A percentile compares a stretch with the other conserved stretches of the same genome.
Evolutionary conservation across 2,797 vertebrate genomes (phyloP).

Genomic region (Artibeus lituratus): DNA sequence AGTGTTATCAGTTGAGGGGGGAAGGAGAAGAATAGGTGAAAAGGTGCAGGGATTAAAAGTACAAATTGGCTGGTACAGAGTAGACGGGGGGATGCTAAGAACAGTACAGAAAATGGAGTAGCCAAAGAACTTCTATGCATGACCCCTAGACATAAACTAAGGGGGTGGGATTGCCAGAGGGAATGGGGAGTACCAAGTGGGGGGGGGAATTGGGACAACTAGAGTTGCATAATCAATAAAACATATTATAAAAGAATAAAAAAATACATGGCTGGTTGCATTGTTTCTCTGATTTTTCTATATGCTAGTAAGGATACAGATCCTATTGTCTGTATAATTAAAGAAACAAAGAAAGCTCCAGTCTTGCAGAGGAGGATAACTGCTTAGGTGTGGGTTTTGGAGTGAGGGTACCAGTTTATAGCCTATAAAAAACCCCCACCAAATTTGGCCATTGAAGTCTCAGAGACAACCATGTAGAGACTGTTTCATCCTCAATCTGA

Average conservation of each 20-base stretch:
- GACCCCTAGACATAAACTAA: no score
- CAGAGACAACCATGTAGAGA: slow-evolving; percentile 1
- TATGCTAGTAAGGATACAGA: slow-evolving; percentile 71
- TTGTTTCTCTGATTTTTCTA: slow-evolving; percentile 73
- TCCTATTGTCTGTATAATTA: slow-evolving; percentile 72
- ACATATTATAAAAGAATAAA: neutral
- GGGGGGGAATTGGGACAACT: no score
- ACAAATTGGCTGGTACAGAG: no score
- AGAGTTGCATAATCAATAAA: no score
- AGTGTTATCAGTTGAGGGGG: no score
- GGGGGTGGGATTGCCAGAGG: no score
- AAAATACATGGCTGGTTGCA: slow-evolving; percentile 69
- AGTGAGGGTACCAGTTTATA: slow-evolving; percentile 39
- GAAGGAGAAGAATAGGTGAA: no score
- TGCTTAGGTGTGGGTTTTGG: slow-evolving; percentile 8
- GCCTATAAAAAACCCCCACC: slow-evolving; percentile 54
- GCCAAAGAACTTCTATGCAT: no score
- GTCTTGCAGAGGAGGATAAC: slow-evolving; percentile 57
- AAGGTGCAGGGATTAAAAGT: no score
- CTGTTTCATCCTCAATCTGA: neutral
- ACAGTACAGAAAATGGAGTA: no score
- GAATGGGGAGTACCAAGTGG: no score
- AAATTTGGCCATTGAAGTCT: neutral
- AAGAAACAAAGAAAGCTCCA: slow-evolving; percentile 72
- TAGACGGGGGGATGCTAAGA: no score